Evolutionary conservation across 2,113 vertebrate genomes (phyloP).

Genomic region (Tautogolabrus adspersus): DNA sequence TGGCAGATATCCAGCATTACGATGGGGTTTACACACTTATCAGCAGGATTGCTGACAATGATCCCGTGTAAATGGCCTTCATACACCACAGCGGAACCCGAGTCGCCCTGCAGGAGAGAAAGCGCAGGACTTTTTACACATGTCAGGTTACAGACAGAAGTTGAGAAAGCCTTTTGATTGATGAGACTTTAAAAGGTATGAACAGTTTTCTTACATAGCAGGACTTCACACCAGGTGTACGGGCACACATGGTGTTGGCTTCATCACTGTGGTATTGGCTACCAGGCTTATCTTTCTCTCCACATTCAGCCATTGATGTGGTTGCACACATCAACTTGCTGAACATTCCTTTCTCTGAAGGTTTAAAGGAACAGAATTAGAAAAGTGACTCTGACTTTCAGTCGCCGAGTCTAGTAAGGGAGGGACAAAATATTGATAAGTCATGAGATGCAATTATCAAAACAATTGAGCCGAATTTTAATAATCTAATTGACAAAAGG

Average conservation of each 20-base stretch:
- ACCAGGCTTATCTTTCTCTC: constrained; percentile 36
- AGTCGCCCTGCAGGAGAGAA: constrained; percentile 44
- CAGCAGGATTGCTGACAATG: constrained; percentile 23
- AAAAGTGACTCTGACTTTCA: background rate
- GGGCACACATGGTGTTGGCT: constrained; percentile 34
- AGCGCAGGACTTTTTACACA: background rate
- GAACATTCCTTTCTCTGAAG: background rate
- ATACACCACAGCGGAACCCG: constrained; percentile 45
- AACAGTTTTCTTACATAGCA: constrained; percentile 43
- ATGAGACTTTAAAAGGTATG: background rate
- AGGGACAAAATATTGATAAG: too few relatives aligned
- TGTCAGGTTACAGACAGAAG: too few relatives aligned
- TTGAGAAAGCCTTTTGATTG: background rate
- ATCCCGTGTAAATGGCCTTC: constrained; percentile 9
- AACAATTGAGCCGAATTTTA: too few relatives aligned
- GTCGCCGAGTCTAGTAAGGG: background rate
- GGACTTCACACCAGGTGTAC: constrained; percentile 13
- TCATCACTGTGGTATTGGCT: constrained; percentile 6
- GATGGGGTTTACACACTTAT: constrained; percentile 31
- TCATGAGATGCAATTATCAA: too few relatives aligned
- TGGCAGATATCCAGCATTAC: constrained; percentile 46
- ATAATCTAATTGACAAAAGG: too few relatives aligned
- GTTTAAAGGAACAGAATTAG: background rate
- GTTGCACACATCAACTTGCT: background rate
- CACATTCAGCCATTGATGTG: background rate